Percentiles rank a stretch among this genome's conserved stretches.
Evolutionary conservation across 2,888 invertebrate genomes (phyloP).

Genomic region (Coleophora deauratella): DNA sequence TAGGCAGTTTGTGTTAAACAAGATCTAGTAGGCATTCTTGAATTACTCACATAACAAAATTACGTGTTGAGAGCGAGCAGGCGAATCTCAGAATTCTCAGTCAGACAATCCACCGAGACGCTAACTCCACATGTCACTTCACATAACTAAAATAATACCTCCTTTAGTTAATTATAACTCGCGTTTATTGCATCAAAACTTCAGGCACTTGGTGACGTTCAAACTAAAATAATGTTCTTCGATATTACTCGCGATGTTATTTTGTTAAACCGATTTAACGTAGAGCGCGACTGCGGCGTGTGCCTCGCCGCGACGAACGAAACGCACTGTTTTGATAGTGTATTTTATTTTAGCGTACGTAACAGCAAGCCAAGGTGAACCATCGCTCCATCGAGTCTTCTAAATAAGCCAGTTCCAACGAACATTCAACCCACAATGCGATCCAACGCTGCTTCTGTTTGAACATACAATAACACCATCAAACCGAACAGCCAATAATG

Average conservation of each 20-base stretch:
- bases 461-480: neutral
- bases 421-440: constrained; percentile 18
- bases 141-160: constrained; percentile 28
- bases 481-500: neutral
- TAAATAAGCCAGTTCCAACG: constrained; percentile 34
- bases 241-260: constrained; percentile 22
- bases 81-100: constrained; percentile 27
- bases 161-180: neutral
- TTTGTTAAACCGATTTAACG: constrained; percentile 19
- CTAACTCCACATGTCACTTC: constrained; percentile 23
- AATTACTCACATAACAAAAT: constrained; percentile 36
- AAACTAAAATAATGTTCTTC: constrained; percentile 10
- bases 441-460: constrained; percentile 31
- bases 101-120: constrained; percentile 37
- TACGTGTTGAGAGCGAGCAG: constrained; percentile 23
- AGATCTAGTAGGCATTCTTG: too few species aligned
- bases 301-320: constrained; percentile 35
- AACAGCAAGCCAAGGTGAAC: constrained; percentile 62
- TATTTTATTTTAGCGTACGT: constrained; percentile 46
- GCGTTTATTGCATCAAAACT: too few species aligned
- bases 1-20: too few species aligned
- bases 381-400: constrained; percentile 37
- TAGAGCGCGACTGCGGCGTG: constrained; percentile 34
- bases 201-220: constrained; percentile 28
- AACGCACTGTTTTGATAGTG: constrained; percentile 68